These are phyloP conservation scores for Rhinella marina DNA, from an alignment of 2,797 vertebrate genomes.

Conservation along the genomic window DNA sequence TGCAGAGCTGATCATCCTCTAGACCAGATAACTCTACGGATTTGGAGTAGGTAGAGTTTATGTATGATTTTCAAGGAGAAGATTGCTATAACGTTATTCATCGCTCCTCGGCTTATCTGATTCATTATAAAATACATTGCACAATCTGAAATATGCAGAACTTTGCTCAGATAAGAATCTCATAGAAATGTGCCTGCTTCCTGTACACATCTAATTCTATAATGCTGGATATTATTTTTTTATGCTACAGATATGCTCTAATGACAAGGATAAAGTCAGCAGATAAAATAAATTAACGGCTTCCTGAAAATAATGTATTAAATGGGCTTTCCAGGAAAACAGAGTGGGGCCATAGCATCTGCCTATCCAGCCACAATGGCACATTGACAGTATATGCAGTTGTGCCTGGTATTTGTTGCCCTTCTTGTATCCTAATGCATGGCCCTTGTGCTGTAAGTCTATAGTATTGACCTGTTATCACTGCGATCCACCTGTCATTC, in stretches of 20 bases:
- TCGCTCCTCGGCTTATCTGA: constrained; percentile 18
- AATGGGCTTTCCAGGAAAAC: not conserved
- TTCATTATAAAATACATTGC: constrained; percentile 47
- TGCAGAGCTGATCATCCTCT: not conserved
- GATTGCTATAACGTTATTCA: constrained; percentile 50
- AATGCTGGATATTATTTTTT: not conserved
- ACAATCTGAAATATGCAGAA: constrained; percentile 39
- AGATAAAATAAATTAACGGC: not conserved
- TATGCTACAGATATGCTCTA: not conserved
- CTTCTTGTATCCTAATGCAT: no score
- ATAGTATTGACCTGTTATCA: no score
- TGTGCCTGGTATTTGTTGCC: no score
- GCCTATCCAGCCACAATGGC: no score
- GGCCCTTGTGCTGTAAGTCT: no score
- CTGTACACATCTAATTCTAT: not conserved
- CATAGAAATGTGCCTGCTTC: not conserved
- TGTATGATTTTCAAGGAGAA: constrained; percentile 18
- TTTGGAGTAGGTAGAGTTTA: not conserved
- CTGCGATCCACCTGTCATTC: no score
- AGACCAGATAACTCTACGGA: constrained; percentile 9
- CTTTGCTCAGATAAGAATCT: constrained; percentile 16
- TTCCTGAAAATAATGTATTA: not conserved
- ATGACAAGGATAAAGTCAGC: not conserved
- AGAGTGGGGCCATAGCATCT: no score
- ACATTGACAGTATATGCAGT: no score